Conservation (phyloP, 1,140 invertebrate genomes). For the Aricia agestis region DNA sequence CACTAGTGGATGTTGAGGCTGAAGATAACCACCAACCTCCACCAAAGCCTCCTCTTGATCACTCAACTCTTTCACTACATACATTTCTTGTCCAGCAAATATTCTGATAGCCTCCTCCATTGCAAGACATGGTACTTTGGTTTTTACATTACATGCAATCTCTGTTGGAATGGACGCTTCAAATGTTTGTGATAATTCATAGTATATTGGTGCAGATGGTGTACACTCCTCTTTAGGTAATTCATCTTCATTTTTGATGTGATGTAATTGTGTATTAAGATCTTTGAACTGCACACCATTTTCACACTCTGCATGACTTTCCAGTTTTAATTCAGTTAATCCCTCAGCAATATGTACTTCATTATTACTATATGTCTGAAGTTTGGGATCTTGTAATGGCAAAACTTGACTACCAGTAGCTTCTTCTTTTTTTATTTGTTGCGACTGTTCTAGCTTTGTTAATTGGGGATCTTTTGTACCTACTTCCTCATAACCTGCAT, state of each 20-base stretch:
- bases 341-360: neutral
- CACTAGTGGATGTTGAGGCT: constrained; percentile 59
- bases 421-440: constrained; percentile 19
- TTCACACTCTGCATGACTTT: neutral
- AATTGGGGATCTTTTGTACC: neutral
- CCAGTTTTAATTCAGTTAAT: neutral
- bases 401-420: too few species aligned
- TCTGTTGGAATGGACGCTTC: constrained; percentile 12
- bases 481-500: constrained; percentile 12
- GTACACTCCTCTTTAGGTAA: constrained; percentile 24
- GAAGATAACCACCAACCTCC: constrained; percentile 48
- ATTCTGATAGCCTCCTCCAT: constrained; percentile 52
- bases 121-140: constrained; percentile 46
- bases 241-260: neutral
- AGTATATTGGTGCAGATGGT: constrained; percentile 57
- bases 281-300: neutral
- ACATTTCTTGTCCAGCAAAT: constrained; percentile 54
- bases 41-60: constrained; percentile 56
- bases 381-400: too few species aligned
- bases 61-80: constrained; percentile 50
- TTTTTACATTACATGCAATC: constrained; percentile 24
- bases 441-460: neutral
- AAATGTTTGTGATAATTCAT: constrained; percentile 20
- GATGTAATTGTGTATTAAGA: neutral
- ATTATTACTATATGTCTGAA: neutral